These are phyloP conservation scores for Peromyscus melanophrys DNA, from an alignment of 2,797 vertebrate species.

Conservation along the genomic window DNA sequence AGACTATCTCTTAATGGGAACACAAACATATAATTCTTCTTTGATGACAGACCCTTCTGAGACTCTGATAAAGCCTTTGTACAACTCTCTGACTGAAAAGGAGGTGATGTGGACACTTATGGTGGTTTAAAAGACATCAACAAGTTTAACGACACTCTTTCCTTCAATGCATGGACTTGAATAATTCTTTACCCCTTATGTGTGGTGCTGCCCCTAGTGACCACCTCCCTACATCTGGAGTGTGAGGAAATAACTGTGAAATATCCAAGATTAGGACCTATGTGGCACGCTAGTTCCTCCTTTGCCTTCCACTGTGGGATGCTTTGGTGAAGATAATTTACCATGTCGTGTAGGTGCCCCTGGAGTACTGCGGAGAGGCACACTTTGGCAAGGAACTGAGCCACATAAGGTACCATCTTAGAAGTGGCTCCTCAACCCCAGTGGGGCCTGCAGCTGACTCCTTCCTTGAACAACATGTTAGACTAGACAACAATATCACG, in stretches of 20 bases:
- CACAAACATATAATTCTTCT: neutral
- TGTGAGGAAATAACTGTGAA: neutral
- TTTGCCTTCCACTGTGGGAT: neutral
- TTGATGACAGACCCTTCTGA: neutral
- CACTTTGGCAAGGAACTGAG: neutral
- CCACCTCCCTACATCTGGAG: neutral
- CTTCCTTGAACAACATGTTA: neutral
- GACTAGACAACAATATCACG: neutral
- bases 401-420: neutral
- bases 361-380: neutral
- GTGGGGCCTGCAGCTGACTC: neutral
- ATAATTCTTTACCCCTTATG: neutral
- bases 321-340: neutral
- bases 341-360: neutral
- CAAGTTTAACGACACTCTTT: neutral
- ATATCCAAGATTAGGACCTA: neutral
- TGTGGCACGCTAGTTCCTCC: neutral
- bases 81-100: neutral
- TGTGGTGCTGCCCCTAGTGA: neutral
- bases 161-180: neutral
- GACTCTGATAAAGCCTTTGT: neutral
- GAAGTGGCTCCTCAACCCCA: neutral
- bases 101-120: neutral
- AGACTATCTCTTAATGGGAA: neutral
- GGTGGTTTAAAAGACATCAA: neutral